phyloP scores from a whole-genome alignment of 2,797 vertebrate genomes.

The Amblyraja radiata region DNA sequence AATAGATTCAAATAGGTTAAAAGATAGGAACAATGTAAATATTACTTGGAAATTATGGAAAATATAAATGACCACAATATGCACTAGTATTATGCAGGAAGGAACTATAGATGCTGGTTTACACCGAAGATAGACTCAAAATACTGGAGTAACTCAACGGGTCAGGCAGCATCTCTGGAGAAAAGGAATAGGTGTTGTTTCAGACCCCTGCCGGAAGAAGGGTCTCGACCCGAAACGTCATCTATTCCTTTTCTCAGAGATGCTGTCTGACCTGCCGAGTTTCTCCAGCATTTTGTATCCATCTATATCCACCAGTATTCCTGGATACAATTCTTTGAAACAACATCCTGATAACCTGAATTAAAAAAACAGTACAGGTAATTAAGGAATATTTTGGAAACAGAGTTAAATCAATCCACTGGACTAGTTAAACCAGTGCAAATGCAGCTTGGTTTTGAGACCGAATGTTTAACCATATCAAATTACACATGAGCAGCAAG shows the following conservation, averaged over 20 bases:
- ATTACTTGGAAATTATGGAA: neutral
- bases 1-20: no score
- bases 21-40: neutral
- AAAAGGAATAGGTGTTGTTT: no score
- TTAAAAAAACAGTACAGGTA: neutral
- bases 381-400: neutral
- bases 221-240: no score
- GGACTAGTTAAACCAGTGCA: constrained; percentile 6
- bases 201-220: no score
- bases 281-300: no score
- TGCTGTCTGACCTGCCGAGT: no score
- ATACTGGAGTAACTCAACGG: no score
- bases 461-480: constrained; percentile 23
- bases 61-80: neutral
- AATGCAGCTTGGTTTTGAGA: neutral
- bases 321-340: neutral
- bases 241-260: no score
- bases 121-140: no score
- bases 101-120: no score
- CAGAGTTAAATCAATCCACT: neutral
- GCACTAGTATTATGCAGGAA: no score
- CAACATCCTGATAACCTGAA: neutral
- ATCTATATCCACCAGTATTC: neutral
- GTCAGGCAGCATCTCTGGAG: no score
- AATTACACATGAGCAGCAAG: constrained; percentile 20